Base-by-base conservation (phyloP, 2,797 vertebrate species). In the Takifugu rubripes region DNA sequence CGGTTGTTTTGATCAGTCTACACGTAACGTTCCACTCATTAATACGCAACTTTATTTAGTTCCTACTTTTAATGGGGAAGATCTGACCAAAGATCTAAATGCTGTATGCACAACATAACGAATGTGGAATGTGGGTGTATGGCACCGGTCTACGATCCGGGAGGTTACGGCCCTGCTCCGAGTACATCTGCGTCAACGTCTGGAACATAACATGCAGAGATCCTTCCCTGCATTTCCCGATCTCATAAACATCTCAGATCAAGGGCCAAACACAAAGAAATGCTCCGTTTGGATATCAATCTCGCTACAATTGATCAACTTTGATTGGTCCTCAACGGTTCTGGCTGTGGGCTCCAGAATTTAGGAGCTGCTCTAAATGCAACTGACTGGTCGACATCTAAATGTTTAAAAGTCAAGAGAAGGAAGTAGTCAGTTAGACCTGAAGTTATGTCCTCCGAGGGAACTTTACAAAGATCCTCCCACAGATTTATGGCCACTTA, bases 401-500 rank as follows among this genome's bases (percentile, higher is more conserved):
- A 88, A 89, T 85, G 87, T 88, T 89, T 90, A 88, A 88, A 90
- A 91, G 86, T 89, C 85, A 89, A 76, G 74, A 81, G 77, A 87
- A 85, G 78, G 83, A 83, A 86, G 68, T 79, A 84, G 83, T 82
- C 64, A 55, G 73, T 89, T 76, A 84, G 77, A 82, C 72, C 78
- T 81, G 73, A 90, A 90, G 87, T 90, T 88, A 89, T 90, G 87
- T 88, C 85, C 84, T 90, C 84, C 81, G 87, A 84, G 83, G 83
- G 83, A 90, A 88, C 86, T 87, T 90, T 80, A 78, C 84, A 84
- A 83, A 86, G 82, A 87, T 88, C 84, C 77, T 86, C 71, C 70
- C 50, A 0, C 70, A 84, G 88, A 92, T 92, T 92, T 90, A 93
- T 89, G 78, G 87, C 85, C 89, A 92, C 89, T 92, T 91, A 90